Conservation (phyloP, 2,888 invertebrate species). For the Congeria kusceri region DNA sequence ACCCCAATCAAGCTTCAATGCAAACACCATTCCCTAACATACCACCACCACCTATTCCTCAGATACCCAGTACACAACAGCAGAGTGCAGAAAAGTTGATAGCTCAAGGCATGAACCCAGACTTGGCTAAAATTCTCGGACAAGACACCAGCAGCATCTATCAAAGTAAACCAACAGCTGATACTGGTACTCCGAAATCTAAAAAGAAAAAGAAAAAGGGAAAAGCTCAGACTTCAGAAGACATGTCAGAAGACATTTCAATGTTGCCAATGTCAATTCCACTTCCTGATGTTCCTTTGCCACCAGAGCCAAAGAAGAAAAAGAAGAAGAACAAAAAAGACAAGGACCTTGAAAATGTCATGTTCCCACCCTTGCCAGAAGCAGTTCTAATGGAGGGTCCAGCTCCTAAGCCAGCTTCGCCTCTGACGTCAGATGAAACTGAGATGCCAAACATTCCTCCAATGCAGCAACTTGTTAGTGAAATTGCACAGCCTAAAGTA, state of each 20-base stretch:
- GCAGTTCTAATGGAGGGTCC: constrained; percentile 32
- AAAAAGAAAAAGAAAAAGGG: constrained; percentile 60
- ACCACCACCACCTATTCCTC: constrained; percentile 31
- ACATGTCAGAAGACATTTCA: constrained; percentile 2
- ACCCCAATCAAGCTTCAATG: constrained; percentile 23
- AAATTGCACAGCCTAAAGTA: no score
- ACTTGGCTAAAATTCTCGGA: constrained; percentile 57
- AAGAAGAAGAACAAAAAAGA: constrained; percentile 53
- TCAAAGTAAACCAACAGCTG: constrained; percentile 16
- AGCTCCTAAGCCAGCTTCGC: constrained; percentile 42
- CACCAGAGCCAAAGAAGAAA: constrained; percentile 49
- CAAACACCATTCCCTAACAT: constrained; percentile 26
- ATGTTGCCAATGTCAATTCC: constrained; percentile 57
- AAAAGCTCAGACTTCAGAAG: constrained; percentile 13
- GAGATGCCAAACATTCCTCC: constrained; percentile 10
- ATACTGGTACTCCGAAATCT: constrained; percentile 28
- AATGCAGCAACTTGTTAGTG: neutral
- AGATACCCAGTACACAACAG: constrained; percentile 23
- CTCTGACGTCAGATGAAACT: constrained; percentile 12
- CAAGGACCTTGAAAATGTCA: constrained; percentile 47
- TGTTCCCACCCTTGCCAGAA: constrained; percentile 46
- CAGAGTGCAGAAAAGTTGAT: constrained; percentile 58
- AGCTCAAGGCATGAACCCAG: constrained; percentile 63
- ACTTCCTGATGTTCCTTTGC: constrained; percentile 55
- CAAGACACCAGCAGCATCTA: constrained; percentile 27